Percentiles rank a stretch among this genome's conserved stretches.
Conservation (phyloP, 2,888 invertebrate genomes). For the Thysanoteuthis rhombus region DNA sequence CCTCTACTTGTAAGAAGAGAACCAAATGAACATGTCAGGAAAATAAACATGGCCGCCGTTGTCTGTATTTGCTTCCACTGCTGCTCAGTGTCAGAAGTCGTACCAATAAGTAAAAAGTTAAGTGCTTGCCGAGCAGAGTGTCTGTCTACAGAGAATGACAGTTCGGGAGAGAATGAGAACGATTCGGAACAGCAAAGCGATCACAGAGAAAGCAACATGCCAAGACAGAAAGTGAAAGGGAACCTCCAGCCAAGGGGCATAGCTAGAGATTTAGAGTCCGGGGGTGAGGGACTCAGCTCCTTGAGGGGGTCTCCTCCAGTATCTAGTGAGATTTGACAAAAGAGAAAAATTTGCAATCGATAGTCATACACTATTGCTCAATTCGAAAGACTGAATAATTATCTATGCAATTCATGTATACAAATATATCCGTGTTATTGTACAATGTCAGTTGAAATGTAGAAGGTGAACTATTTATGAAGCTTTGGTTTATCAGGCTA, state of each 20-base stretch:
- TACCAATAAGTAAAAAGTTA: conserved; percentile 12
- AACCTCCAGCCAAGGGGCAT: background rate
- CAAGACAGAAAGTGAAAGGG: background rate
- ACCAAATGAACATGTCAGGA: background rate
- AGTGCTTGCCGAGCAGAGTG: background rate
- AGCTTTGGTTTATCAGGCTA: no score
- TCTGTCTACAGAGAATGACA: background rate
- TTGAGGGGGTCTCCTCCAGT: no score
- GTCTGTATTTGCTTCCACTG: background rate
- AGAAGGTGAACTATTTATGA: no score
- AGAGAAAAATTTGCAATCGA: no score
- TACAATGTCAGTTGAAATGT: no score
- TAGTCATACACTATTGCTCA: no score
- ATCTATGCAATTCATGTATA: no score
- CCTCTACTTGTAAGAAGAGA: background rate
- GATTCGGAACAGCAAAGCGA: background rate
- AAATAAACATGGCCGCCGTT: background rate
- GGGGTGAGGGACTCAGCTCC: no score
- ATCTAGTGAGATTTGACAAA: no score
- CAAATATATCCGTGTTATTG: no score
- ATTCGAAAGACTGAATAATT: no score
- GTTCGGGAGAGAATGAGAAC: background rate
- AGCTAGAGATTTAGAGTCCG: no score
- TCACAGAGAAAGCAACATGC: background rate
- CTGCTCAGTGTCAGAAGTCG: background rate